Base-by-base conservation (phyloP, 1,140 invertebrate genomes). In the Camponotus pennsylvanicus region DNA sequence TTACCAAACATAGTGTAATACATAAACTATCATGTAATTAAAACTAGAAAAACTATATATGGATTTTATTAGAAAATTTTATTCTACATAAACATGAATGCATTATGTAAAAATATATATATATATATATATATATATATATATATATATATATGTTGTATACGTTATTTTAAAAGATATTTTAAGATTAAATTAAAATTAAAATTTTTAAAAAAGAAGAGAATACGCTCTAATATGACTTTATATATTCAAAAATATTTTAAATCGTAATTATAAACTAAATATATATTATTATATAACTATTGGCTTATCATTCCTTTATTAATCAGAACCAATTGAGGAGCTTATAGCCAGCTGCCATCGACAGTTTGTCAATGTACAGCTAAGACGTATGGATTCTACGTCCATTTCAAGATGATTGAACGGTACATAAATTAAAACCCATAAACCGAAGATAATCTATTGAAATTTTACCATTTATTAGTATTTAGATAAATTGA, bases 301-400 rank as follows among this genome's bases (percentile, higher is more conserved):
- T 78, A 49, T 42, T 18, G n/a, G 40, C 7, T 6, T 18, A 21
- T 80, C 70, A 80, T 80, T 57, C 21, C 21, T 80, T 80, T 79
- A 52, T 79, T 80, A 80, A 80, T 80, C 52, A 27, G 13, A 18
- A 27, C 21, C 49, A 32, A 80, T 80, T 71, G 78, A 80, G 21
- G 11, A 3, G 21, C 8, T 70, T 32, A 15, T n/a, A 42, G 21
- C 15, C 49, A 80, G 78, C 66, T 80, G 78, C 66, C 78, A 80
- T 71, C 70, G 78, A 80, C 66, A 80, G 78, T 71, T 80, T 80
- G 49, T 27, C 78, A 80, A 80, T 80, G 78, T 70, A 32, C 66
- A 27, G 13, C 49, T 52, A 80, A 80, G 78, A 80, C 11, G 49
- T 70, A 80, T 80, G 49, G 49, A 80, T 49, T 69, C 21, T 64